These are phyloP conservation scores for Sphecodes monilicornis DNA, from an alignment of 2,888 invertebrate genomes.

Conservation along the genomic window DNA sequence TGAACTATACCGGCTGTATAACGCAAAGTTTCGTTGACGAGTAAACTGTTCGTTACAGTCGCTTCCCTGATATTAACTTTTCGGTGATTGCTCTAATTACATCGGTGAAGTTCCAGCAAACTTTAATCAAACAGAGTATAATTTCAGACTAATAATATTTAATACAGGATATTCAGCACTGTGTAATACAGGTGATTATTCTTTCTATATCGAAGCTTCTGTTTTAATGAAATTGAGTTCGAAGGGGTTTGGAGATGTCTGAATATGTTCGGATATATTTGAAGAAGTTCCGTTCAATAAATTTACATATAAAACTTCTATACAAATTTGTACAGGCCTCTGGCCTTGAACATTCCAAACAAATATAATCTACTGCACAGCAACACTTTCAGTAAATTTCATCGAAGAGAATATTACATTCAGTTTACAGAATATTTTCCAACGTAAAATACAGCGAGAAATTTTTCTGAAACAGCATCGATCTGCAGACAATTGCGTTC, in stretches of 20 bases:
- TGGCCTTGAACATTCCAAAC: too few species aligned
- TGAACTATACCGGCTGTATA: constrained; percentile 3
- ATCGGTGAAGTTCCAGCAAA: not conserved
- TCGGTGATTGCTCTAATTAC: not conserved
- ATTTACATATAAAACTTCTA: too few species aligned
- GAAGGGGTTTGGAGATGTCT: not conserved
- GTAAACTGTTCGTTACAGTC: not conserved
- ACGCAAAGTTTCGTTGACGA: constrained; percentile 6
- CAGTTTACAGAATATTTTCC: not conserved
- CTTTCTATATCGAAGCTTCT: not conserved
- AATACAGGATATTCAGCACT: not conserved
- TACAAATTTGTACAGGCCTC: too few species aligned
- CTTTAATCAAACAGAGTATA: not conserved
- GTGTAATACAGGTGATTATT: not conserved
- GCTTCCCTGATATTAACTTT: not conserved
- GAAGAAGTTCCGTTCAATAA: too few species aligned
- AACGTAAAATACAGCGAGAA: too few species aligned
- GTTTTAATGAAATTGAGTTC: not conserved
- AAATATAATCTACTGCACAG: too few species aligned
- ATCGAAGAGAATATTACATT: too few species aligned
- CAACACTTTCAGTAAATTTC: too few species aligned
- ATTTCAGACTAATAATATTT: not conserved
- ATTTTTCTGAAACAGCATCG: too few species aligned
- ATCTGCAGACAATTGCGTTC: too few species aligned
- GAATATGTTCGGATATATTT: too few species aligned